Evolutionary conservation across 2,888 invertebrate species (phyloP).

Genomic region (Trissonchulus sp.): DNA sequence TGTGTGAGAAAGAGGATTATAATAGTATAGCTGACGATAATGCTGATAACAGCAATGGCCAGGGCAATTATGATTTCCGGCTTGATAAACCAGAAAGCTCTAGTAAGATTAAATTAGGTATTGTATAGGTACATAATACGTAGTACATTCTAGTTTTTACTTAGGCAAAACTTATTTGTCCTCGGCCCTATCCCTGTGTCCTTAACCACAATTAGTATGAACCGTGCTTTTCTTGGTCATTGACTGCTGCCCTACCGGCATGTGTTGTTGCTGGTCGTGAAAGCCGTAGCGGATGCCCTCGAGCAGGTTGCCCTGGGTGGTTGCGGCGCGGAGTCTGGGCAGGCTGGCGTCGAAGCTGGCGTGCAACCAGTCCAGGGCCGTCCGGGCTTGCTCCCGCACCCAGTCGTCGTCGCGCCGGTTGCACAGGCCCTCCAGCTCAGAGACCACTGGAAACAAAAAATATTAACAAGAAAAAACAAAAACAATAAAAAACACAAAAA

Average conservation of each 20-base stretch:
- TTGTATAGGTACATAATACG: no score
- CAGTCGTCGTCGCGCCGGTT: slow-evolving; percentile 27
- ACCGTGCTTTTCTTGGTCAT: no score
- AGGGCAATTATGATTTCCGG: no score
- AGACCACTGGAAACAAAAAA: slow-evolving; percentile 28
- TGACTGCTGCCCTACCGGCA: neutral
- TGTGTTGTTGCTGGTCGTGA: neutral
- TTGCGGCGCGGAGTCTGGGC: neutral
- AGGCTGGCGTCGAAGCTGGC: neutral
- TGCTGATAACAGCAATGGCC: no score
- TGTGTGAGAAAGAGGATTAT: no score
- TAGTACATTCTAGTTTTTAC: no score
- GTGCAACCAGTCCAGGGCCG: neutral
- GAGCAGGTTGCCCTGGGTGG: neutral
- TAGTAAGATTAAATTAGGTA: no score
- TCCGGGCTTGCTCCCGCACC: slow-evolving; percentile 14
- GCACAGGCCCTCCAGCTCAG: slow-evolving; percentile 30
- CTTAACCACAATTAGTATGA: no score
- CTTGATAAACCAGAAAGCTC: no score
- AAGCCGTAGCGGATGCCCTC: neutral
- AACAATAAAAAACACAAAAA: neutral
- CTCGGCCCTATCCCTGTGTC: no score
- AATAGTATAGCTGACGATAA: no score
- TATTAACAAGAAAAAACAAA: slow-evolving; percentile 29
- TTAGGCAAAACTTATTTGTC: no score